phyloP scores from a whole-genome alignment of 2,113 vertebrate genomes.

The Labeo catla region DNA sequence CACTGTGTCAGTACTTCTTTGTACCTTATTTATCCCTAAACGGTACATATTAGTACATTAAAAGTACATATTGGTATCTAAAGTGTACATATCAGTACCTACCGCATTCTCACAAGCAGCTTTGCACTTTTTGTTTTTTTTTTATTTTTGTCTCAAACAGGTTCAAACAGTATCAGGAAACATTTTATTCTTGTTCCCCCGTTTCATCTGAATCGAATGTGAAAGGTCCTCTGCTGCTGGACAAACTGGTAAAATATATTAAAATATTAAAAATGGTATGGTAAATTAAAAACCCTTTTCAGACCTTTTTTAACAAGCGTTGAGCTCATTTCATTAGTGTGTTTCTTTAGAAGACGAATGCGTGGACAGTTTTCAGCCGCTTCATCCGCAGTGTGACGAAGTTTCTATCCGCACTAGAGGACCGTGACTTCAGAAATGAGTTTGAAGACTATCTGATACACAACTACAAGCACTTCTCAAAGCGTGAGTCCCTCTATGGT shows the following conservation, averaged over 20 bases:
- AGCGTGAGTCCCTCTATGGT: neutral
- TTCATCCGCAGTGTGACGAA: neutral
- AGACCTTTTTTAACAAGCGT: too few species aligned
- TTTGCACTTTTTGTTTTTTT: too few species aligned
- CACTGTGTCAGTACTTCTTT: neutral
- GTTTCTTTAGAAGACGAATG: neutral
- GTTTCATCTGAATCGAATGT: neutral
- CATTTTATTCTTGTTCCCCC: neutral
- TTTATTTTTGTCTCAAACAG: neutral
- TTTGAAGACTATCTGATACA: constrained; percentile 12
- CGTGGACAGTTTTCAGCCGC: neutral
- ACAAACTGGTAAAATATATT: neutral
- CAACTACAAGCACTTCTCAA: neutral
- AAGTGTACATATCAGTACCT: too few species aligned
- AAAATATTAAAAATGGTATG: neutral
- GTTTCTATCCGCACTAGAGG: neutral
- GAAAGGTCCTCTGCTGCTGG: neutral
- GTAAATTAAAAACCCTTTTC: neutral
- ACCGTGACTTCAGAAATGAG: neutral
- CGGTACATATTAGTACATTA: too few species aligned
- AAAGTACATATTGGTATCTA: too few species aligned
- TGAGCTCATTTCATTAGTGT: neutral
- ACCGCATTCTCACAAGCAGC: too few species aligned
- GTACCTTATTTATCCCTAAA: too few species aligned
- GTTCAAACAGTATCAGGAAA: constrained; percentile 23